Evolutionary conservation across 2,888 invertebrate species (phyloP), one percentile per base, ranked within the genome.

Genomic region (Dexiosoma caninum): DNA sequence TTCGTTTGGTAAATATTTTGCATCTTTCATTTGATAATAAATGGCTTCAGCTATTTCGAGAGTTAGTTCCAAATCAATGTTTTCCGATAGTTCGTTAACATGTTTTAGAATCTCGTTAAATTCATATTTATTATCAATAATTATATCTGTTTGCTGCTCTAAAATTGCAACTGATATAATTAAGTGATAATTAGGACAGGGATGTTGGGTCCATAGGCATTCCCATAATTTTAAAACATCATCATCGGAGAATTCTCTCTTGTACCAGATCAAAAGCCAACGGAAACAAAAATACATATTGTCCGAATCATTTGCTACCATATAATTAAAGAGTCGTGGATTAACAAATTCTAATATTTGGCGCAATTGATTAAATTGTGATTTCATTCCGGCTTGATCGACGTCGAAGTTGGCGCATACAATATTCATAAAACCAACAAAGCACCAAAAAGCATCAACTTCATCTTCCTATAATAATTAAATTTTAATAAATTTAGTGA

Each of bases 251-350:
- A 99, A 96, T 91, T 99, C 99, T 83, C 99, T 91, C 90, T 99
- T 99, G 89, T 98, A 99, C 91, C 97, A 93, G 8, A 98, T 97
- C 10, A 99, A 92, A 30, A 99, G 92, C 98, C 99, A 99, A 9
- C 99, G 95, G 91, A 99, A 99, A 90, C 98, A 98, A 91, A 99
- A 99, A 91, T 97, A 99, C 96, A 99, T 97, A 89, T 99, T 98
- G 5, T 96, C 97, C 0, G 93, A 92, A 14, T 88, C 89, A 44
- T 89, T 87, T 1, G 85, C 85, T 71, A 95, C 94, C 82, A 99
- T 92, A 89, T 99, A 98, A 66, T 93, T 93, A 62, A 96, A 96
- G 46, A 99, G 92, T 78, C 94, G 93, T 0, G 97, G 97, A 87
- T 96, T 95, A 16, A 95, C 93, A 85, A 97, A 95, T 83, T 94